Base-by-base conservation (phyloP, 2,113 vertebrate species). In the Eptesicus fuscus region DNA sequence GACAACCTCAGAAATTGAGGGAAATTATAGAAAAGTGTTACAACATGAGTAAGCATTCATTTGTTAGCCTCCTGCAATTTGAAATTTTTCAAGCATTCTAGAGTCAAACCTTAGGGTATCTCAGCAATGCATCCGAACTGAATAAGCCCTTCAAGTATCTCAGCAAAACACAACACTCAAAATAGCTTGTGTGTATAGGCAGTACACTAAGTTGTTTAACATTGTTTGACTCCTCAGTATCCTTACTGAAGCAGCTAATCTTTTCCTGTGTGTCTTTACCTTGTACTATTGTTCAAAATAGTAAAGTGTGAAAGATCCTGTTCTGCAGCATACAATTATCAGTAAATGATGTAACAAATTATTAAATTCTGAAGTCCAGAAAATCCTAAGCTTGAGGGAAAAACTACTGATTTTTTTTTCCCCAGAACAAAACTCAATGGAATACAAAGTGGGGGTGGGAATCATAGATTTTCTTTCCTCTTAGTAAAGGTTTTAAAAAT, bases 11-110 rank as follows among this genome's bases (percentile, higher is more conserved):
- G 95, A 98, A 95, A 97, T 90, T 93, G 85, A 97, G 78, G 97
- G 12, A 96, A 97, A 98, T 98, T 97, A 97, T 3, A 98, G 97
- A 97, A 98, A 98, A 98, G 97, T 98, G 96, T 94, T 98, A 97
- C 98, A 98, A 93, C 96, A 96, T 97, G 97, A 98, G 56, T 44
- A 97, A 96, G 61, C 93, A 92, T 20, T 90, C 96, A 78, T 32
- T 94, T 85, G 65, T 97, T 94, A 91, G 84, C 71, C 18, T 92
- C 91, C 51, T 67, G 25, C 4, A 28, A 88, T 23, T 73, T 53
- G 96, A 78, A 90, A 8, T 12, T 74, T 71, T 91, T 91, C 37
- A 76, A 74, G 82, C 80, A 90, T 67, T 94, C 95, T 87, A 85
- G 42, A 85, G 87, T 84, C 95, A 96, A 87, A 88, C 14, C 59